Conservation (phyloP, 2,113 vertebrate genomes). For the Anhinga anhinga region DNA sequence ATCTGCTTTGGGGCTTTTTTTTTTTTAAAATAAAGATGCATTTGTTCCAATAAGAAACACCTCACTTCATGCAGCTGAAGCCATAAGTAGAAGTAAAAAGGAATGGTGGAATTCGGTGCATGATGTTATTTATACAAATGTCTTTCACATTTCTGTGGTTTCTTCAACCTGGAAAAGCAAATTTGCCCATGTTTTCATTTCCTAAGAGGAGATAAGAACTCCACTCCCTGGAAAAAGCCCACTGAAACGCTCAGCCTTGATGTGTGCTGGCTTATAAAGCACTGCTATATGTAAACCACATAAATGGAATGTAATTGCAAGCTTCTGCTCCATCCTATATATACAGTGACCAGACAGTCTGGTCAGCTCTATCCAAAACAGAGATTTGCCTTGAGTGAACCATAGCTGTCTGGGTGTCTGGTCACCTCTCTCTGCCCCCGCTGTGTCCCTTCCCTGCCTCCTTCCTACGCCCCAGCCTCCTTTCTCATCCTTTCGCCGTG, state of each 20-base stretch:
- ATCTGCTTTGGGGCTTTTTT: not conserved
- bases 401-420: not conserved
- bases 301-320: conserved; percentile 44
- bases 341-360: conserved; percentile 47
- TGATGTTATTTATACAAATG: conserved; percentile 54
- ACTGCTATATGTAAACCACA: conserved; percentile 19
- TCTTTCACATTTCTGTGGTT: conserved; percentile 64
- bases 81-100: not conserved
- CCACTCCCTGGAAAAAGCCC: conserved; percentile 44
- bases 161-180: conserved; percentile 65
- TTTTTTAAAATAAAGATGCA: not conserved
- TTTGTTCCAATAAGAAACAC: conserved; percentile 34
- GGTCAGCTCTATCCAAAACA: not conserved
- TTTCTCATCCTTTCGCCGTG: rapidly evolving
- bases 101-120: not conserved
- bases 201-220: conserved; percentile 67
- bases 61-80: not conserved
- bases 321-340: conserved; percentile 25
- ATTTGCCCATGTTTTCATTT: conserved; percentile 61
- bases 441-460: not conserved
- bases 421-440: not conserved
- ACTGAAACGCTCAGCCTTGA: conserved; percentile 14
- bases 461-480: not conserved
- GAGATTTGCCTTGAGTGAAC: not conserved
- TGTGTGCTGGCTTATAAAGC: conserved; percentile 23